Evolutionary conservation across 2,888 invertebrate species (phyloP), one percentile per base, ranked within the genome.

Genomic region (Acleris holmiana): DNA sequence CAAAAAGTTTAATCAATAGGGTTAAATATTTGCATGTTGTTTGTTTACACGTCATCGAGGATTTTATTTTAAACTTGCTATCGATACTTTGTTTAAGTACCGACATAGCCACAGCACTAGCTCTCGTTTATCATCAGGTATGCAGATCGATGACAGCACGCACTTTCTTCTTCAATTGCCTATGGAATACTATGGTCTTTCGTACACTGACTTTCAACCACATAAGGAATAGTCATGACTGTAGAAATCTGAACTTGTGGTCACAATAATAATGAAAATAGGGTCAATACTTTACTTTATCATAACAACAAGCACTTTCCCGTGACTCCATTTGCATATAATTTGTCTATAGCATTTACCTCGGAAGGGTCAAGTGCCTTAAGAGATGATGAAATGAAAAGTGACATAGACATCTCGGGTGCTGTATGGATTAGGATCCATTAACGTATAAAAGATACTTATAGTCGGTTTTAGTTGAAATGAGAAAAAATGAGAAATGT

Each of bases 151-250:
- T 75, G 74, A 73, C 73, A 69, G 68, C 68, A 62, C 68, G 68
- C 74, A 79, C 82, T 82, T 82, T 81, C 82, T 71, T 67, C 71
- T 71, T 66, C 70, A 75, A 76, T 76, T 73, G 49, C 56, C 35
- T 65, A 55, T 49, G 41, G 18, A 50, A 40, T 41, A 50, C 58
- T 35, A 58, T n/a, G 21, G 59, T 25, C 17, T 55, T 46, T 50
- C 19, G 49, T 46, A 48, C 50, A 55, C 49, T 17, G 23, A 23
- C 18, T 17, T n/a, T 17, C 18, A 55, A 61, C 53, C 25, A 35
- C 4, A 35, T 35, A 35, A 35, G 35, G 54, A 19, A 15, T 44
- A 58, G 58, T 53, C 57, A 47, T 44, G 19, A 47, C 55, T 18
- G 47, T 54, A 63, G 57, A 63, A 58, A 57, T 53, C 44, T 35